Evolutionary conservation across 2,888 invertebrate genomes (phyloP).

Genomic region (Sialis fuliginosa): DNA sequence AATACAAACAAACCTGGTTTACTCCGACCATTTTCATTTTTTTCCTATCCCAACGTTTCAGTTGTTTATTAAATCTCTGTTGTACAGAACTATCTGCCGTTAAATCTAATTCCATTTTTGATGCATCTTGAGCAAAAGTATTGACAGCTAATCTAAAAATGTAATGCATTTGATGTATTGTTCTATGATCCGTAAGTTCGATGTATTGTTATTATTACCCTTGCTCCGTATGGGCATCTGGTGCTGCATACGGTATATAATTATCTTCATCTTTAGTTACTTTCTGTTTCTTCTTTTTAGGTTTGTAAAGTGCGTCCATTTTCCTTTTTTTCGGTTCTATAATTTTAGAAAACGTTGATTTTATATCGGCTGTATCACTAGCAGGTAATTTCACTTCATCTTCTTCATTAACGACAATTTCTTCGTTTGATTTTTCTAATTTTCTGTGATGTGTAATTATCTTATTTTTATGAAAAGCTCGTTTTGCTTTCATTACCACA

Average conservation of each 20-base stretch:
- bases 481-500: conserved; percentile 74
- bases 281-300: conserved; percentile 34
- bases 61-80: conserved; percentile 36
- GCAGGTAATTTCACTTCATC: conserved; percentile 22
- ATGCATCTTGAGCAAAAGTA: conserved; percentile 63
- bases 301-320: conserved; percentile 35
- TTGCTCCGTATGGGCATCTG: conserved; percentile 69
- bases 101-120: conserved; percentile 64
- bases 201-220: conserved; percentile 33
- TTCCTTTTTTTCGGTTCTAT: conserved; percentile 36
- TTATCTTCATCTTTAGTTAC: conserved; percentile 53
- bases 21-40: conserved; percentile 85
- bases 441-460: conserved; percentile 28
- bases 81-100: conserved; percentile 60
- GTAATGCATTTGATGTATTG: conserved; percentile 5
- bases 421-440: conserved; percentile 20
- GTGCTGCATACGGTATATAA: conserved; percentile 72
- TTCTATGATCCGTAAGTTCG: not conserved
- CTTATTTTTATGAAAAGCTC: conserved; percentile 48
- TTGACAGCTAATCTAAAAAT: conserved; percentile 51
- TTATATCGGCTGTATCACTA: conserved; percentile 34
- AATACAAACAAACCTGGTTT: conserved; percentile 30
- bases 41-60: conserved; percentile 83
- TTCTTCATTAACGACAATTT: conserved; percentile 21
- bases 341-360: conserved; percentile 35